Percentiles rank a stretch among this genome's conserved stretches.
Evolutionary conservation across 2,888 invertebrate genomes (phyloP).

Genomic region (Protodeltote pygarga): DNA sequence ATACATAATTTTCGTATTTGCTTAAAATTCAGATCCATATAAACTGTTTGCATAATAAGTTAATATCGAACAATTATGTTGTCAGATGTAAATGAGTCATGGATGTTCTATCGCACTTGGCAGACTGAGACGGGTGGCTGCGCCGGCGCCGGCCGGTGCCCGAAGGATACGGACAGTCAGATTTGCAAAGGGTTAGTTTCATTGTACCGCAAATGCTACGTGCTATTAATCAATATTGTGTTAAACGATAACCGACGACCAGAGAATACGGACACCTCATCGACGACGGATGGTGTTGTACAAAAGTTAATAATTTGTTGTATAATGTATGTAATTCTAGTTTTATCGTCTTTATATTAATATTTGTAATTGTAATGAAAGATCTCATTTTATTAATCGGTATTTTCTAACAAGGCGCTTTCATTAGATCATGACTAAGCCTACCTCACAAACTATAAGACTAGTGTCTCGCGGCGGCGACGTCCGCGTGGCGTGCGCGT

Average conservation of each 20-base stretch:
- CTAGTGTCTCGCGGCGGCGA: conserved; percentile 65
- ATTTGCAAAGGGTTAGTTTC: conserved; percentile 66
- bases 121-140: conserved; percentile 4
- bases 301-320: conserved; percentile 84
- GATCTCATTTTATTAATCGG: conserved; percentile 88
- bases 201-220: conserved; percentile 80
- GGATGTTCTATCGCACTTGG: conserved; percentile 38
- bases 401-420: conserved; percentile 87
- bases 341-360: conserved; percentile 85
- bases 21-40: conserved; percentile 61
- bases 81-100: conserved; percentile 54
- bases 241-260: conserved; percentile 67
- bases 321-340: conserved; percentile 85
- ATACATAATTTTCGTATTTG: conserved; percentile 55
- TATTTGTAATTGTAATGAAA: conserved; percentile 87
- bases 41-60: conserved; percentile 67
- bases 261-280: conserved; percentile 66
- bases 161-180: conserved; percentile 51
- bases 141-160: not conserved
- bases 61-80: conserved; percentile 53
- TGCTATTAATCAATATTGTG: conserved; percentile 70
- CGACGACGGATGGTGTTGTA: conserved; percentile 74
- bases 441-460: conserved; percentile 86
- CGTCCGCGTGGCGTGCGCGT: conserved; percentile 40
- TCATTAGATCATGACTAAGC: conserved; percentile 87